phyloP scores from a whole-genome alignment of 2,888 invertebrate species.

The Melangyna quadrimaculata region DNA sequence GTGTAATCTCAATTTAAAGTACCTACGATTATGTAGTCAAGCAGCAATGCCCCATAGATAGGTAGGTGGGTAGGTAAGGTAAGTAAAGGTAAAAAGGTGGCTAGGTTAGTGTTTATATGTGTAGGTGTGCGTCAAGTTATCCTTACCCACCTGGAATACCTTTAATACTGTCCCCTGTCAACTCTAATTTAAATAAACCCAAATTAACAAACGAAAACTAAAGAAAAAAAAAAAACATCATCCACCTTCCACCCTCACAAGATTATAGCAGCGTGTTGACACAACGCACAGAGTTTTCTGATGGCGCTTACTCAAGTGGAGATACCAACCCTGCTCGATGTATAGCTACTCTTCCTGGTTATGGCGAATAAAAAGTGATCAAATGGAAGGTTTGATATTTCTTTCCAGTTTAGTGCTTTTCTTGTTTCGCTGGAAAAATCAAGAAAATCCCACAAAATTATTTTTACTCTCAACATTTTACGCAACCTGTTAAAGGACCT shows the following conservation, averaged over 20 bases:
- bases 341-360: no score
- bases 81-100: no score
- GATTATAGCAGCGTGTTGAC: conserved; percentile 24
- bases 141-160: background rate
- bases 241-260: background rate
- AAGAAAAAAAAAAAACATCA: background rate
- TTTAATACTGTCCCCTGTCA: conserved; percentile 49
- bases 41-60: conserved; percentile 7
- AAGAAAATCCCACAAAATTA: conserved; percentile 27
- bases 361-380: conserved; percentile 28
- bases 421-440: conserved; percentile 27
- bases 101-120: no score
- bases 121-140: background rate
- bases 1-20: conserved; percentile 64
- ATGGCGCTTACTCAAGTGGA: background rate
- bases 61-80: background rate
- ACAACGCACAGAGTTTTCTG: background rate
- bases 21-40: conserved; percentile 60
- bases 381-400: conserved; percentile 44
- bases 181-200: conserved; percentile 55
- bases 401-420: background rate
- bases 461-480: conserved; percentile 20
- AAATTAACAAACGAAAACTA: conserved; percentile 51
- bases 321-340: background rate
- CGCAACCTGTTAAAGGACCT: conserved; percentile 36